A percentile compares a stretch with the other conserved stretches of the same genome.
These are phyloP conservation scores for Pseudoips prasinana DNA, from an alignment of 2,888 invertebrate species.

Conservation along the genomic window DNA sequence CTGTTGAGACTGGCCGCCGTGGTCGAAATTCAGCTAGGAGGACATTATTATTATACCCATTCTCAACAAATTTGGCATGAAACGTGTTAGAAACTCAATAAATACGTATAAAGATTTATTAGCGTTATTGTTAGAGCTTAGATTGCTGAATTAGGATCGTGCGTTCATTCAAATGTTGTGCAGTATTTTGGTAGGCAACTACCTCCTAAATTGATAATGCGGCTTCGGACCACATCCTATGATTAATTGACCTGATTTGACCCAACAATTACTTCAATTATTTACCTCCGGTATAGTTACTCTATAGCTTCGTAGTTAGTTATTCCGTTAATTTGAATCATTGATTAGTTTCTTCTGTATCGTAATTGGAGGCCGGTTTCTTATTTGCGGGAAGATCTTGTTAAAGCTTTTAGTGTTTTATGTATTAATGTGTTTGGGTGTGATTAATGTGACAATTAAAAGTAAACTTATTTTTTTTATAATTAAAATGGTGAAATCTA, in stretches of 20 bases:
- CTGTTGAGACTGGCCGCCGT: too few relatives aligned
- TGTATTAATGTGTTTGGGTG: too few relatives aligned
- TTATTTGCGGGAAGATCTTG: too few relatives aligned
- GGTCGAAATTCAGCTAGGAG: too few relatives aligned
- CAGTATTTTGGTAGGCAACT: conserved; percentile 49
- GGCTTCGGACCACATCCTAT: conserved; percentile 60
- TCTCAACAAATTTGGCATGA: too few relatives aligned
- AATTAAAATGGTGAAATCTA: too few relatives aligned
- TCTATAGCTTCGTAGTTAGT: conserved; percentile 43
- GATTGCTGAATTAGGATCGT: conserved; percentile 5
- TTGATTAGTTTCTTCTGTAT: conserved; percentile 28
- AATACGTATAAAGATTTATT: conserved; percentile 4
- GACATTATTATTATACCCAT: too few relatives aligned
- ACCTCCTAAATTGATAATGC: conserved; percentile 65
- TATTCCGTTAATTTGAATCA: conserved; percentile 43
- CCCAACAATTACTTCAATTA: conserved; percentile 78
- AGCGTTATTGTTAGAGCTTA: conserved; percentile 21
- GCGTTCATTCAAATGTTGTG: too few relatives aligned
- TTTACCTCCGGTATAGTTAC: conserved; percentile 62
- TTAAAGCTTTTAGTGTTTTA: too few relatives aligned
- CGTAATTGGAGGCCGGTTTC: conserved; percentile 12
- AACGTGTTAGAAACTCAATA: too few relatives aligned
- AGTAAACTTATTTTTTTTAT: too few relatives aligned
- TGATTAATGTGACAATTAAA: too few relatives aligned
- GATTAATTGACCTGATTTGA: conserved; percentile 78